These are phyloP conservation scores for Vireo altiloquus DNA, from an alignment of 2,113 vertebrate species.

Conservation along the genomic window DNA sequence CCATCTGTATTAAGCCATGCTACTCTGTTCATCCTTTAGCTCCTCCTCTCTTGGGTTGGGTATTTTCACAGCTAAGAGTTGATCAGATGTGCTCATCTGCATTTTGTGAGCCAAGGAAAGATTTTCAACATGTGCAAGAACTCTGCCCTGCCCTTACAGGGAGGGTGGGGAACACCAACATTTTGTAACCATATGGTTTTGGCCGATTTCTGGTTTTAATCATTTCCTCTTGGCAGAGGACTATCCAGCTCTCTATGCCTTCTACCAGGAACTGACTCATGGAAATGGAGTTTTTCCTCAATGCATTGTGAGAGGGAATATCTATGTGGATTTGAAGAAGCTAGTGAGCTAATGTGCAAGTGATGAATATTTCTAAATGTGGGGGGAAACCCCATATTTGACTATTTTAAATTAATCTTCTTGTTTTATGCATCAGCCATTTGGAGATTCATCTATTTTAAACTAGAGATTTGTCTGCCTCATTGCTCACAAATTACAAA, in stretches of 20 bases:
- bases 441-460: neutral
- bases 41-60: neutral
- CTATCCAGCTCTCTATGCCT: neutral
- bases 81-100: neutral
- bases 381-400: neutral
- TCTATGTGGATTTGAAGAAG: neutral
- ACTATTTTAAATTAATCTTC: neutral
- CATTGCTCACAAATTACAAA: neutral
- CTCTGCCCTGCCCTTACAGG: neutral
- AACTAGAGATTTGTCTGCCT: neutral
- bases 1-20: neutral
- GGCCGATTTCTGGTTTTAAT: neutral
- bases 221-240: neutral
- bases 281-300: neutral
- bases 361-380: neutral
- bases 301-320: fast-evolving
- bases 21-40: neutral
- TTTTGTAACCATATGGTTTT: neutral
- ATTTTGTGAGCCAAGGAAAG: neutral
- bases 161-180: neutral
- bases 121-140: neutral
- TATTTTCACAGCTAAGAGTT: neutral
- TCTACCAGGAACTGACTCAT: neutral
- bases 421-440: neutral
- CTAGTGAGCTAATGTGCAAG: neutral